These are phyloP conservation scores for Brachionichthys hirsutus DNA, from an alignment of 2,113 vertebrate species.

Conservation along the genomic window DNA sequence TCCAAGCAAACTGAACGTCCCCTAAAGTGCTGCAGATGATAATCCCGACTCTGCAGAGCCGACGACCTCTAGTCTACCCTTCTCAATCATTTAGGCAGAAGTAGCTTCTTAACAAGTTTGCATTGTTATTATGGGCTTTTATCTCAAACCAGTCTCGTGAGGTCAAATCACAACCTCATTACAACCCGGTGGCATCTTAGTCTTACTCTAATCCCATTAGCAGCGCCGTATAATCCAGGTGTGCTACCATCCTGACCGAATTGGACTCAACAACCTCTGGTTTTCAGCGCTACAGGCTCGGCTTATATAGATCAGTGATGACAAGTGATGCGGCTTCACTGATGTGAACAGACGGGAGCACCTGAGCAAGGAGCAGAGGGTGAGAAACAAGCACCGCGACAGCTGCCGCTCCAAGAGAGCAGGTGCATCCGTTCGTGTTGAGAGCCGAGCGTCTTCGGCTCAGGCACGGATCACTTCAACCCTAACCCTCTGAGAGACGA, in stretches of 20 bases:
- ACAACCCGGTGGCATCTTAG: background rate
- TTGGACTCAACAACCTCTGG: background rate
- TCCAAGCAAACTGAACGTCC: too few species aligned
- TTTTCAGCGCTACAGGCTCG: constrained; percentile 20
- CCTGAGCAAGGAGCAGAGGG: constrained; percentile 24
- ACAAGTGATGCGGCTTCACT: constrained; percentile 45
- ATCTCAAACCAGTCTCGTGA: background rate
- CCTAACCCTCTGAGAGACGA: constrained; percentile 2
- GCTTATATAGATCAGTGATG: constrained; percentile 46
- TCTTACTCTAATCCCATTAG: too few species aligned
- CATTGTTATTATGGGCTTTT: background rate
- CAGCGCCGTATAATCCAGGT: background rate
- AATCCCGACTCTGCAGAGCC: too few species aligned
- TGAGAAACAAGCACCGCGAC: constrained; percentile 29
- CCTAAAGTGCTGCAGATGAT: too few species aligned
- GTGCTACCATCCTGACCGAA: background rate
- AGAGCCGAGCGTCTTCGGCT: constrained; percentile 25
- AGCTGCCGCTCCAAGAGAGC: constrained; percentile 37
- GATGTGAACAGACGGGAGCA: constrained; percentile 43
- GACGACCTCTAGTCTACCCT: too few species aligned
- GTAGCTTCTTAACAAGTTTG: background rate
- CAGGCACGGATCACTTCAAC: constrained; percentile 19
- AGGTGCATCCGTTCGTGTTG: constrained; percentile 5
- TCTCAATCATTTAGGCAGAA: too few species aligned
- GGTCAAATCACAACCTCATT: background rate